Evolutionary conservation across 2,113 vertebrate genomes (phyloP), one percentile per base, ranked within the genome.

Genomic region (Vulpes ferrilata): DNA sequence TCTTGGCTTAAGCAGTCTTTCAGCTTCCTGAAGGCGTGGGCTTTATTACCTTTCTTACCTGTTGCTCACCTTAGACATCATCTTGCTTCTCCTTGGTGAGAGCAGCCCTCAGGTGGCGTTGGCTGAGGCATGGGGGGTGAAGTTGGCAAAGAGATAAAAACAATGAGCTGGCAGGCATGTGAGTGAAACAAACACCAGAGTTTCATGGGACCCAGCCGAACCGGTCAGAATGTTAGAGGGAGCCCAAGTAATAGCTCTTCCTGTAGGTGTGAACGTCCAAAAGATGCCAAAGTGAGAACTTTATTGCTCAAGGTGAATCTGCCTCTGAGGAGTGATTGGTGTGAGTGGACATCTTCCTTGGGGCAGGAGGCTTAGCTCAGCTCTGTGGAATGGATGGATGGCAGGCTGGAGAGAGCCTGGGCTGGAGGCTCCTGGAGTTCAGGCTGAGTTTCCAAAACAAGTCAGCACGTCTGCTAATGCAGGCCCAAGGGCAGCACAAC

Each of bases 51-150:
- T 43, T 53, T 92, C 22, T 86, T 78, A 88, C 82, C 35, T 96
- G 53, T 53, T 84, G 27, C 53, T 96, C 19, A 57, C 53, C 82
- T 93, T 62, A 89, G 27, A 80, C 17, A 3, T 69, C 53, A 71
- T 67, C n/a, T 85, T 74, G 48, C 43, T 95, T 92, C 62, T 96
- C 22, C 35, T 73, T 82, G 86, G 53, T 51, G 82, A 95, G 57
- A 69, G 1, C 15, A 67, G 95, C 69, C 79, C 64, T 90, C n/a
- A 65, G 86, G 85, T n/a, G 4, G 38, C 13, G 15, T 30, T 55
- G 81, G 76, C 87, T 64, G 51, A 95, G n/a, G 65, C 48, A 19
- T 60, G 38, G 20, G 9, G 20, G n/a, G 30, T 89, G 12, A 57
- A n/a, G 43, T 79, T 43, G 60, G 53, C 59, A 35, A 16, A 71